Evolutionary conservation across 2,113 vertebrate genomes (phyloP).

Genomic region (Microcebus murinus): DNA sequence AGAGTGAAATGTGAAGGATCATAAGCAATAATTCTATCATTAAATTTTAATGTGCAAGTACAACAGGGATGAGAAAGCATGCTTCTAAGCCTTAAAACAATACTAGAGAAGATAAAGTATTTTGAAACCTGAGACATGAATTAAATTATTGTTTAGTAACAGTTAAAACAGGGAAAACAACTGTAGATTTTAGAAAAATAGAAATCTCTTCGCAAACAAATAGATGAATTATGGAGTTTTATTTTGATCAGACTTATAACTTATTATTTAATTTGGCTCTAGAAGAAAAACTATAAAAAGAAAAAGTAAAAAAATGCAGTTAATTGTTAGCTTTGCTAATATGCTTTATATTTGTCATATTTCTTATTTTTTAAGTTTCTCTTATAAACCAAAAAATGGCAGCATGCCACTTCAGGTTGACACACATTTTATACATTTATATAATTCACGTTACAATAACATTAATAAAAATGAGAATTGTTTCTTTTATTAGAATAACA

Average conservation of each 20-base stretch:
- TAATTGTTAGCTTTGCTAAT: neutral
- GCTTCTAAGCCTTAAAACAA: slow-evolving; percentile 3
- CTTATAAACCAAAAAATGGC: neutral
- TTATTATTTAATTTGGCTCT: neutral
- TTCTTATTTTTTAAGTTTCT: neutral
- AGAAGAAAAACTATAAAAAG: neutral
- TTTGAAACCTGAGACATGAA: neutral
- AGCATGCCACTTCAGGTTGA: neutral
- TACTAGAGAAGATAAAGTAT: neutral
- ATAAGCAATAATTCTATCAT: slow-evolving; percentile 31
- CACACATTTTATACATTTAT: neutral
- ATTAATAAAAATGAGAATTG: neutral
- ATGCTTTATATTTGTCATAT: neutral
- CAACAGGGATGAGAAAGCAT: neutral
- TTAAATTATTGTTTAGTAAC: slow-evolving; percentile 13
- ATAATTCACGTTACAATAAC: neutral
- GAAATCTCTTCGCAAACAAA: neutral
- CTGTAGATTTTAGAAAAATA: neutral
- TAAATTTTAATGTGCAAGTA: slow-evolving; percentile 60
- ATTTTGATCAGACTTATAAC: neutral
- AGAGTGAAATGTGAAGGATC: slow-evolving; percentile 4
- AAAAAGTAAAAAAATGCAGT: neutral
- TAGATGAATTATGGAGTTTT: neutral
- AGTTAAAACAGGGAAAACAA: neutral
- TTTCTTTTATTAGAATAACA: slow-evolving; percentile 9